Evolutionary conservation across 2,797 vertebrate species (phyloP).

Genomic region (Ateles fusciceps): DNA sequence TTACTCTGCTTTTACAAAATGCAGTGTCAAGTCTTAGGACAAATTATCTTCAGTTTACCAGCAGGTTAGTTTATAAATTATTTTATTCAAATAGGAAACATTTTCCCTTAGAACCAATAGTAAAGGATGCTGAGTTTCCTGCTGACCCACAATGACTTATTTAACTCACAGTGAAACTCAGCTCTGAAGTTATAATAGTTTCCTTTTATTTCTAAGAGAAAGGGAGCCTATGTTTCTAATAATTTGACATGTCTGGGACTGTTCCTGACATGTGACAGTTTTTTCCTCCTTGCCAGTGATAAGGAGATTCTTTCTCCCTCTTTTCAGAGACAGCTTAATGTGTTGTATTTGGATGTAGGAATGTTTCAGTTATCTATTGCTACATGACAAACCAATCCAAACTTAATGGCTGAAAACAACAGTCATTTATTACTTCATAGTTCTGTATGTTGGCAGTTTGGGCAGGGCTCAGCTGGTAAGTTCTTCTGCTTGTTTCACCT

Average conservation of each 20-base stretch:
- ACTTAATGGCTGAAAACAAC: background rate
- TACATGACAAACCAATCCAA: background rate
- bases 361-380: background rate
- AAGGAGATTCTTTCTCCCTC: background rate
- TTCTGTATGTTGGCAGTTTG: background rate
- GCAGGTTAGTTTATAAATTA: background rate
- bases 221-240: background rate
- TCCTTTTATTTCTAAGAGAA: background rate
- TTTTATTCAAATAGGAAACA: background rate
- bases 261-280: background rate
- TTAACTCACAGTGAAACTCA: constrained; percentile 6
- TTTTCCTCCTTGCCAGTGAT: background rate
- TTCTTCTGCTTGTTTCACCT: background rate
- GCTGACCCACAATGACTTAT: background rate
- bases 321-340: background rate
- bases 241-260: background rate
- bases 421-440: background rate
- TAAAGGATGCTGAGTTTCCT: background rate
- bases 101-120: background rate
- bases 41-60: constrained; percentile 5
- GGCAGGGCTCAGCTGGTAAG: background rate
- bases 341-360: background rate
- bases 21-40: background rate
- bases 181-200: background rate
- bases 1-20: background rate